Evolutionary conservation across 2,888 invertebrate species (phyloP).

Genomic region (Habroteleia sp.): DNA sequence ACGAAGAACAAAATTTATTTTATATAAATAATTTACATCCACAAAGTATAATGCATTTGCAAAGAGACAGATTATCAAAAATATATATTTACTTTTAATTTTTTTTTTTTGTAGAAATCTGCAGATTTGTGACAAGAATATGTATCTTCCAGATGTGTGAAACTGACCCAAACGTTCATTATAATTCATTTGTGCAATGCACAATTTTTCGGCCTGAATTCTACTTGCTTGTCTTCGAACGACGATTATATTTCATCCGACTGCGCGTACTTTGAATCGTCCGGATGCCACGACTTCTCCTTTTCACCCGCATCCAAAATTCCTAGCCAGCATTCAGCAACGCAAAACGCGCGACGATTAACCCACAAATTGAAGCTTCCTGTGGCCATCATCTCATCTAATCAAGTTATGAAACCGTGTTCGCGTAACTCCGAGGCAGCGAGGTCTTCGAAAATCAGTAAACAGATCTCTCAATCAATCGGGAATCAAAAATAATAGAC

Average conservation of each 20-base stretch:
- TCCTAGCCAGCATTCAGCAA: constrained; percentile 18
- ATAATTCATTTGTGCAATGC: too few relatives aligned
- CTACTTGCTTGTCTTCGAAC: constrained; percentile 6
- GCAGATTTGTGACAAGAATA: too few relatives aligned
- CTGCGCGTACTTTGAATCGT: constrained; percentile 15
- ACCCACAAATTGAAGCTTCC: constrained; percentile 45
- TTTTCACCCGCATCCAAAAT: constrained; percentile 47
- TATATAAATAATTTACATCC: too few relatives aligned
- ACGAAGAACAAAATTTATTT: too few relatives aligned
- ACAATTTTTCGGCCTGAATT: constrained; percentile 11
- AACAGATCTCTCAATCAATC: not conserved
- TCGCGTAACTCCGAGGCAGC: not conserved
- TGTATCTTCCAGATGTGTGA: too few relatives aligned
- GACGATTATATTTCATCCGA: constrained; percentile 31
- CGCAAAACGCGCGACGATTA: constrained; percentile 40
- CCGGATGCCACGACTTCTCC: constrained; percentile 26
- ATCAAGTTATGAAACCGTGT: constrained; percentile 21
- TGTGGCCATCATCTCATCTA: constrained; percentile 18
- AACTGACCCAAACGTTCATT: too few relatives aligned
- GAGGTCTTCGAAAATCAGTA: not conserved
- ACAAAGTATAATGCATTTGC: too few relatives aligned
- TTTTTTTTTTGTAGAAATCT: too few relatives aligned
- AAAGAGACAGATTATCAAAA: too few relatives aligned
- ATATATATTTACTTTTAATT: too few relatives aligned
- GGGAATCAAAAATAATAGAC: too few relatives aligned